Evolutionary conservation across 2,113 vertebrate genomes (phyloP).

Genomic region (Semicossyphus pulcher): DNA sequence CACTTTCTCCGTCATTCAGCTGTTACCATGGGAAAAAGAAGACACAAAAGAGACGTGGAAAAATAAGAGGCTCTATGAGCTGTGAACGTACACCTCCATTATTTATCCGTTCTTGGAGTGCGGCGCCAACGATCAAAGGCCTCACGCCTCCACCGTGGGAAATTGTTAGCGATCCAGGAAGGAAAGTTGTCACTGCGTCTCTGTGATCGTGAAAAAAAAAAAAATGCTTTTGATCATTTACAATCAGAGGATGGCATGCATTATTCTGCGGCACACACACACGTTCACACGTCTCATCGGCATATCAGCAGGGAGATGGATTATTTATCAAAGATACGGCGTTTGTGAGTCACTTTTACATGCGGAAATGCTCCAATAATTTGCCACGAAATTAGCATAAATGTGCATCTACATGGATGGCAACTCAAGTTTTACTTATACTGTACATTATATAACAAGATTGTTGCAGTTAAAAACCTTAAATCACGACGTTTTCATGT

Average conservation of each 20-base stretch:
- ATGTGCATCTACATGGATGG: neutral
- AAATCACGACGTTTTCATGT: neutral
- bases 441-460: neutral
- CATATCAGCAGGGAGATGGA: constrained; percentile 28
- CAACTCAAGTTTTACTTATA: neutral
- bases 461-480: neutral
- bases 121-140: constrained; percentile 56
- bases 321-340: constrained; percentile 63
- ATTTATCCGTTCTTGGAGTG: constrained; percentile 56
- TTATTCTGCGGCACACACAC: constrained; percentile 50
- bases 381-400: neutral
- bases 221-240: constrained; percentile 65
- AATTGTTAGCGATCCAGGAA: constrained; percentile 47
- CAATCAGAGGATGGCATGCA: constrained; percentile 52
- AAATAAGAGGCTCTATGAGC: constrained; percentile 18
- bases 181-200: constrained; percentile 49
- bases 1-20: neutral
- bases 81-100: constrained; percentile 50
- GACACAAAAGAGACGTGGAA: constrained; percentile 7
- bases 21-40: neutral
- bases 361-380: constrained; percentile 2
- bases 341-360: constrained; percentile 43
- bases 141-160: constrained; percentile 20
- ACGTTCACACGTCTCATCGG: constrained; percentile 1
- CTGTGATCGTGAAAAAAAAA: constrained; percentile 29